These are phyloP conservation scores for Phymastichus coffea DNA, from an alignment of 1,140 invertebrate genomes.

Conservation along the genomic window DNA sequence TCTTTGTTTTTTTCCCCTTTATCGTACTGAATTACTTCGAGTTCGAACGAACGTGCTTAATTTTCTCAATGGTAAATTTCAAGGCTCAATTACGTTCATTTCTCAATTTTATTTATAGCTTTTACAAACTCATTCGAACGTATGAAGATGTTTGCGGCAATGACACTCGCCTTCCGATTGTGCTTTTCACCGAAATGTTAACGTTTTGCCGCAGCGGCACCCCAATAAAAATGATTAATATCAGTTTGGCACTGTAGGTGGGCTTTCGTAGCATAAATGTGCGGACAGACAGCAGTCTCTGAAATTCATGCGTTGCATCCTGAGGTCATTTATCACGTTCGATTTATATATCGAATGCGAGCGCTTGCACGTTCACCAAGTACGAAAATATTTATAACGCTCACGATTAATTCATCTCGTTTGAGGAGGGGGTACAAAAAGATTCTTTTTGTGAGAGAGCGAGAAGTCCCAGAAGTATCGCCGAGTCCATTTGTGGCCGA, in stretches of 20 bases:
- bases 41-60: too few relatives aligned
- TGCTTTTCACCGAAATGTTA: neutral
- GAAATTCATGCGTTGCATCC: too few relatives aligned
- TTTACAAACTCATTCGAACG: too few relatives aligned
- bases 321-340: constrained; percentile 17
- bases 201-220: too few relatives aligned
- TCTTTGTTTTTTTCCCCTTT: neutral
- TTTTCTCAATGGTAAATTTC: too few relatives aligned
- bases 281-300: too few relatives aligned
- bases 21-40: too few relatives aligned
- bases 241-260: constrained; percentile 16
- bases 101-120: too few relatives aligned
- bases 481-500: neutral
- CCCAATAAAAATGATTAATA: constrained; percentile 11
- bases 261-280: too few relatives aligned
- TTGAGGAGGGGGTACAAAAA: neutral
- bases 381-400: constrained; percentile 15
- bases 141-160: neutral
- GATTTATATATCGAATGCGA: constrained; percentile 20
- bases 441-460: neutral
- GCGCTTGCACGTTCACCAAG: neutral
- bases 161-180: neutral
- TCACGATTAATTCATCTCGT: constrained; percentile 5
- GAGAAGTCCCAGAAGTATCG: neutral
- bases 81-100: too few relatives aligned